Base-by-base conservation (phyloP, 2,113 vertebrate species). In the Aegithalos caudatus region DNA sequence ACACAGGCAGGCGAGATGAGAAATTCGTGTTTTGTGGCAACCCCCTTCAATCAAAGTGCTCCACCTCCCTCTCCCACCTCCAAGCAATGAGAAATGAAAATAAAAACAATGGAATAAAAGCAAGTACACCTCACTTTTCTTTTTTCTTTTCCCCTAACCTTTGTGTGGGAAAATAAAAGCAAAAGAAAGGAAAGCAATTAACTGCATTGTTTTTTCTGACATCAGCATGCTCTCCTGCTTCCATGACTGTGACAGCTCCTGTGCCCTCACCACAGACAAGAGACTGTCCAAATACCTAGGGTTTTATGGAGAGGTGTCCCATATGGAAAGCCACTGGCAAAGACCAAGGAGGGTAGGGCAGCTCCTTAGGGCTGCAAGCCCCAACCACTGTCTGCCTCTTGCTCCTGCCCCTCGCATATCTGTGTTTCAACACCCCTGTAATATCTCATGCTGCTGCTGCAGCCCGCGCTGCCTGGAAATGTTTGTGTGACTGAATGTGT, bases 1-100 rank as follows among this genome's bases (percentile, higher is more conserved):
- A 12, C 76, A 70, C 74, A 86, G 4, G 4, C 67, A 88, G 85
- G 74, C 69, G 19, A 92, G 92, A 93, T 90, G 94, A 97, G 95
- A 97, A 95, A 92, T 60, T 86, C 92, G 51, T 79, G 51, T 88
- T 80, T 35, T 58, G 77, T 1, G 4, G 95, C 54, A 84, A 15
- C 3, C 29, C 22, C 13, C 27, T 21, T 35, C 47, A 3, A 16
- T 24, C 7, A 4, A 81, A 62, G 25, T 6, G 5, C 60, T 62
- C 27, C 25, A 28, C n/a, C 71, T 77, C 56, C 35, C 62, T 51
- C 31, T 48, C 33, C 24, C 24, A 29, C n/a, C 20, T 35, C 35
- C 37, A 14, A 19, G 40, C n/a, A 38, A 82, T 60, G 25, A 60
- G 25, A 67, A 85, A 69, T n/a, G 11, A 91, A 86, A 72, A 56